These are phyloP conservation scores for Pachyramphus minor DNA, from an alignment of 2,113 vertebrate genomes.

Conservation along the genomic window DNA sequence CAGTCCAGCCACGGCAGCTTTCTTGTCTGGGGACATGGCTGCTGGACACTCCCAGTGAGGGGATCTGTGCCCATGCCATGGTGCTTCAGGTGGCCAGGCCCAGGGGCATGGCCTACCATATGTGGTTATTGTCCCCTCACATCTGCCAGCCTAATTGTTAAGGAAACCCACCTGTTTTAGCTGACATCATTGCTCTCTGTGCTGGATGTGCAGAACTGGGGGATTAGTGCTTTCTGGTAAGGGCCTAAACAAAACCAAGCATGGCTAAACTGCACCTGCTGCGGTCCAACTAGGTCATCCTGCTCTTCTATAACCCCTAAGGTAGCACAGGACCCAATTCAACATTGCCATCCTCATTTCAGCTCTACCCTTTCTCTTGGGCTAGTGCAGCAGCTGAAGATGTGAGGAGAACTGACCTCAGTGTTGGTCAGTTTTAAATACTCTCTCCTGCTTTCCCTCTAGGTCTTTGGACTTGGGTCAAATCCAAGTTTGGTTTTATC, in stretches of 20 bases:
- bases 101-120: fast-evolving
- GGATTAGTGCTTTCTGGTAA: neutral
- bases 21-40: fast-evolving
- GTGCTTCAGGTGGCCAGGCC: neutral
- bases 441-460: neutral
- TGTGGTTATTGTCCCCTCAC: fast-evolving
- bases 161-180: neutral
- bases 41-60: neutral
- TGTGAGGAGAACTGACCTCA: neutral
- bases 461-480: neutral
- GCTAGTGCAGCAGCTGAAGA: neutral
- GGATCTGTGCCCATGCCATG: fast-evolving
- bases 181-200: neutral
- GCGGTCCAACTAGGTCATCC: neutral
- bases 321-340: neutral
- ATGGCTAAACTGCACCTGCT: neutral
- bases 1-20: fast-evolving
- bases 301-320: neutral
- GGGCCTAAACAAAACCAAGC: no score
- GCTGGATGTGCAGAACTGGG: neutral
- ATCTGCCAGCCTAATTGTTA: neutral
- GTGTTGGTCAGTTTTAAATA: neutral
- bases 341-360: fast-evolving
- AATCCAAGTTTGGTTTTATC: neutral
- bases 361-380: neutral